phyloP scores from a whole-genome alignment of 2,113 vertebrate genomes.

The Oreotrochilus melanogaster region DNA sequence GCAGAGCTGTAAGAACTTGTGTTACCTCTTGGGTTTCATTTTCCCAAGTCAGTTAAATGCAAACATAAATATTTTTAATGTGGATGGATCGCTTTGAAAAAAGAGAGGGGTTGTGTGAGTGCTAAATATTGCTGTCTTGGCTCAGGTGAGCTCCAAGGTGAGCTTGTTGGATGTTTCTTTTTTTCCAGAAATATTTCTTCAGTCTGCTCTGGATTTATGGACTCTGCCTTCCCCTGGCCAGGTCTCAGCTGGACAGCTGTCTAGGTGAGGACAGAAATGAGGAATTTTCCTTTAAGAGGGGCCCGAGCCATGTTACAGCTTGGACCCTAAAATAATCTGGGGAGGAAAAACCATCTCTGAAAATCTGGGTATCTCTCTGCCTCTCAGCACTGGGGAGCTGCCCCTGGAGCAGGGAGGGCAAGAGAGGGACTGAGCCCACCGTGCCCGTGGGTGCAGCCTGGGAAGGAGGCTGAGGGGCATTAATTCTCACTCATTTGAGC shows the following conservation, averaged over 20 bases:
- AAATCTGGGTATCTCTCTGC: background rate
- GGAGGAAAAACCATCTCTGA: background rate
- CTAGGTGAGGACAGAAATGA: background rate
- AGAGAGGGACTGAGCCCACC: rapidly evolving
- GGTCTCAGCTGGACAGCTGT: background rate
- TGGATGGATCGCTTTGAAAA: background rate
- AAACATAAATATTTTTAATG: background rate
- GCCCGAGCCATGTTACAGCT: background rate
- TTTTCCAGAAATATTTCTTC: background rate
- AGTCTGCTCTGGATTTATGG: background rate
- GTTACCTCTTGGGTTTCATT: background rate
- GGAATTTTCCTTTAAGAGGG: background rate
- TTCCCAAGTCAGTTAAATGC: background rate
- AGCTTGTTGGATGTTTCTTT: background rate
- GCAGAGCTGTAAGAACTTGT: background rate
- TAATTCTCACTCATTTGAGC: background rate
- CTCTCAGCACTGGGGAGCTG: background rate
- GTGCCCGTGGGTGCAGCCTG: background rate
- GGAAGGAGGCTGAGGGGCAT: background rate
- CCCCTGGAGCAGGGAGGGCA: background rate
- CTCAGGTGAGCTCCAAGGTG: background rate
- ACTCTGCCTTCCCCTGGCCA: background rate
- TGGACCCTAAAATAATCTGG: background rate
- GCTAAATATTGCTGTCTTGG: background rate
- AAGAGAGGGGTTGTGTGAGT: background rate